Conservation (phyloP, 2,888 invertebrate genomes). For the Lepidonotus clava region DNA sequence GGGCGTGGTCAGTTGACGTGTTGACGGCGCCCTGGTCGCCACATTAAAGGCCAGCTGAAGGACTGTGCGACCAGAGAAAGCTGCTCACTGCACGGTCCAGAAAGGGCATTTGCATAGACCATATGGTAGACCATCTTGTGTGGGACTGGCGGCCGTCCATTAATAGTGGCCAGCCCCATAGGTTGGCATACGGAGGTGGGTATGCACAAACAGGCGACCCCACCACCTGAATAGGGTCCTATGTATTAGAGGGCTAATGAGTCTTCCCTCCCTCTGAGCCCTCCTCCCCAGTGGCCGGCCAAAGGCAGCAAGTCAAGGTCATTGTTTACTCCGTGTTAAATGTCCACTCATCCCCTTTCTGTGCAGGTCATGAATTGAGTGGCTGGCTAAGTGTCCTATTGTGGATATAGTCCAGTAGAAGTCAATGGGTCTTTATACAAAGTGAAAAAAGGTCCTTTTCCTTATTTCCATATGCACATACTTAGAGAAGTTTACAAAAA, state of each 20-base stretch:
- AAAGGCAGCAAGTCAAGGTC: background rate
- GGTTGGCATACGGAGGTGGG: background rate
- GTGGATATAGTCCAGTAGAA: background rate
- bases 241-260: slow-evolving; percentile 35
- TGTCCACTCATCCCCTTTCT: background rate
- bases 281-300: background rate
- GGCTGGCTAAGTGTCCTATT: background rate
- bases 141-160: background rate
- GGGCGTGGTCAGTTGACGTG: slow-evolving; percentile 48
- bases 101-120: slow-evolving; percentile 45
- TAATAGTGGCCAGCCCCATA: background rate
- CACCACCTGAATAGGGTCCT: slow-evolving; percentile 16
- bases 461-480: background rate
- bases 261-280: background rate
- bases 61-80: background rate
- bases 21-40: slow-evolving; percentile 3
- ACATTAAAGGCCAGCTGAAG: slow-evolving; percentile 21
- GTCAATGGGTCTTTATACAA: background rate
- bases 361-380: slow-evolving; percentile 13
- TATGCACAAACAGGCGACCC: background rate
- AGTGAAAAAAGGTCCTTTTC: too few relatives aligned
- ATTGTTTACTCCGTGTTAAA: background rate
- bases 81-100: background rate
- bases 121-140: slow-evolving; percentile 41
- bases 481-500: too few relatives aligned